Percentiles rank a stretch among this genome's conserved stretches.
These are phyloP conservation scores for Pyrgus malvae DNA, from an alignment of 2,888 invertebrate species.

Conservation along the genomic window DNA sequence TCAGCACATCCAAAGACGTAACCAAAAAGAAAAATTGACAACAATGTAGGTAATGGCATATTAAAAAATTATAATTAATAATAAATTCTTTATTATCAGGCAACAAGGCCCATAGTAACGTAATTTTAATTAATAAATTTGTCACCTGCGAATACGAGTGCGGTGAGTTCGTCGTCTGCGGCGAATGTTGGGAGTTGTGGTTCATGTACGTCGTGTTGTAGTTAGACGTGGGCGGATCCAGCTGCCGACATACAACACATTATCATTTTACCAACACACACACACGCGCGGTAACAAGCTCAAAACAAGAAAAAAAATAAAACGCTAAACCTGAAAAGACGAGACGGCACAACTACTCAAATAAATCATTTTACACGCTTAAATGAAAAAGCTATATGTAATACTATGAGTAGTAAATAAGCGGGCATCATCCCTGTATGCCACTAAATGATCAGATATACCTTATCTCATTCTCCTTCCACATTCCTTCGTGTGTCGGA, in stretches of 20 bases:
- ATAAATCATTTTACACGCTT: slow-evolving; percentile 21
- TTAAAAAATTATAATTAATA: too few relatives aligned
- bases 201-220: slow-evolving; percentile 72
- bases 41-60: too few relatives aligned
- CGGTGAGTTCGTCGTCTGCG: slow-evolving; percentile 68
- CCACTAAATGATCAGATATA: neutral
- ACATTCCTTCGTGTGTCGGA: neutral
- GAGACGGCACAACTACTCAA: slow-evolving; percentile 32
- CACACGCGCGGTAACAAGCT: slow-evolving; percentile 3
- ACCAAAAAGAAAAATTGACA: too few relatives aligned
- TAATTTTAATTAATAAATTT: too few relatives aligned
- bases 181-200: slow-evolving; percentile 72
- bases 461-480: neutral
- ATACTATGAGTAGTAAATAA: slow-evolving; percentile 14
- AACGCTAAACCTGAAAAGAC: slow-evolving; percentile 31
- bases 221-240: slow-evolving; percentile 68
- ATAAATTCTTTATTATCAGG: neutral
- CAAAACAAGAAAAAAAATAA: slow-evolving; percentile 25
- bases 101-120: too few relatives aligned
- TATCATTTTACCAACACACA: neutral
- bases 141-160: slow-evolving; percentile 72
- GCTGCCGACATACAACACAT: slow-evolving; percentile 44
- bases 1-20: too few relatives aligned
- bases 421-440: slow-evolving; percentile 8
- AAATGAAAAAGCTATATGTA: slow-evolving; percentile 20